Percentiles rank a stretch among this genome's conserved stretches.
Conservation (phyloP, 2,797 vertebrate genomes). For the Danio albolineatus region DNA sequence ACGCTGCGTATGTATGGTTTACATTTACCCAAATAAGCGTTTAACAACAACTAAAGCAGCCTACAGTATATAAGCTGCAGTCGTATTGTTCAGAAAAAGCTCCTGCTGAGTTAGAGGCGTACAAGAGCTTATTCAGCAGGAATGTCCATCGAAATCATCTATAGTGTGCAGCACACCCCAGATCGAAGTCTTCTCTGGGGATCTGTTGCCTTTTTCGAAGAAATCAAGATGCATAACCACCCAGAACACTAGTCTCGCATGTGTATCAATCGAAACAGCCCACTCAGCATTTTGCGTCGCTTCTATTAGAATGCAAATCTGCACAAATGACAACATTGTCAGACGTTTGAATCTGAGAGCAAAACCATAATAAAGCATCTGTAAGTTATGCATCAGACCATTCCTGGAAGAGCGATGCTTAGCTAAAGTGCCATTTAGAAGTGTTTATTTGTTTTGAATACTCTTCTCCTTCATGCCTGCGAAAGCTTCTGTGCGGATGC, state of each 20-base stretch:
- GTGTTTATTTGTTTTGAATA: constrained; percentile 8
- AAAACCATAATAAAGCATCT: background rate
- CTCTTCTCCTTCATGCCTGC: background rate
- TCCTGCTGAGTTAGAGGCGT: background rate
- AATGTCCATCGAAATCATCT: constrained; percentile 13
- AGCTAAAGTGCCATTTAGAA: background rate
- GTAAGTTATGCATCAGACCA: background rate
- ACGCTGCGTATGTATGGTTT: background rate
- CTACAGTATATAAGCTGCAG: background rate
- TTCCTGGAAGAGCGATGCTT: constrained; percentile 20
- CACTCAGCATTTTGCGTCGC: constrained; percentile 13
- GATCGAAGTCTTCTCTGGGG: constrained; percentile 9
- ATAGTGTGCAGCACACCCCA: constrained; percentile 7
- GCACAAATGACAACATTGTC: background rate
- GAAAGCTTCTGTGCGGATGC: background rate
- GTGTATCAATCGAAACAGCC: constrained; percentile 8
- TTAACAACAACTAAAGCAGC: constrained; percentile 2
- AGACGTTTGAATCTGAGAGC: background rate
- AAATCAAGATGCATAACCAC: constrained; percentile 26
- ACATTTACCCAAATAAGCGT: background rate
- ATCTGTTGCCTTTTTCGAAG: constrained; percentile 25
- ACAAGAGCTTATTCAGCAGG: constrained; percentile 7
- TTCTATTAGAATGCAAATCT: constrained; percentile 32
- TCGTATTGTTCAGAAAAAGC: constrained; percentile 9
- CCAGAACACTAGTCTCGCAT: constrained; percentile 16